Conservation (phyloP, 2,797 vertebrate species). For the Dallia pectoralis region DNA sequence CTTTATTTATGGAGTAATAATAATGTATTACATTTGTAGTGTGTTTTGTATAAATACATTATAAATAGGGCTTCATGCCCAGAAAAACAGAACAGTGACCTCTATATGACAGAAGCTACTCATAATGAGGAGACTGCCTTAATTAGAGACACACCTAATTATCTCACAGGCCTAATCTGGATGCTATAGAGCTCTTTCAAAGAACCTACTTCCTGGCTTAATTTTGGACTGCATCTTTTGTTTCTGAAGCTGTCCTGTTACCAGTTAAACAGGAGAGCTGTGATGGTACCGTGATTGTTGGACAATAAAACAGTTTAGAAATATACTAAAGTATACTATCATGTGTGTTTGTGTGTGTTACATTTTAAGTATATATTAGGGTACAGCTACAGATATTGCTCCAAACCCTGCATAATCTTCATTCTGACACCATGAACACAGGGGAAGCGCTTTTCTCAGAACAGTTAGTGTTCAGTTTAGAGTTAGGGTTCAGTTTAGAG, state of each 20-base stretch:
- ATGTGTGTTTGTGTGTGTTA: not conserved
- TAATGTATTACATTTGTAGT: too few species aligned
- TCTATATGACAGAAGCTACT: not conserved
- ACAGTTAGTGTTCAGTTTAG: too few species aligned
- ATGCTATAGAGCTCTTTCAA: not conserved
- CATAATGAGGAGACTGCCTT: not conserved
- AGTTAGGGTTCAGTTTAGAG: too few species aligned
- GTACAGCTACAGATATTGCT: not conserved
- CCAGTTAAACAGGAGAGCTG: constrained; percentile 8
- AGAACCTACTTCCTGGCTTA: not conserved
- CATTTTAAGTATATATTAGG: too few species aligned
- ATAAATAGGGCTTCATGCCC: not conserved
- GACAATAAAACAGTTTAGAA: not conserved
- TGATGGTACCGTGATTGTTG: constrained; percentile 19
- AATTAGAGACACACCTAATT: not conserved
- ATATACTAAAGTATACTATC: not conserved
- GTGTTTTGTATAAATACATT: too few species aligned
- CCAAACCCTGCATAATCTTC: constrained; percentile 2
- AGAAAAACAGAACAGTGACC: not conserved
- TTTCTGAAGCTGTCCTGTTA: constrained; percentile 13
- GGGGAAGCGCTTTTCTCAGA: too few species aligned
- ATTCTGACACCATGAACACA: not conserved
- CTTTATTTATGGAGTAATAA: not conserved
- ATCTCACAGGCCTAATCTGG: not conserved
- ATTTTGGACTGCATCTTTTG: not conserved